Evolutionary conservation across 2,888 invertebrate species (phyloP).

Genomic region (Nomada fucata): DNA sequence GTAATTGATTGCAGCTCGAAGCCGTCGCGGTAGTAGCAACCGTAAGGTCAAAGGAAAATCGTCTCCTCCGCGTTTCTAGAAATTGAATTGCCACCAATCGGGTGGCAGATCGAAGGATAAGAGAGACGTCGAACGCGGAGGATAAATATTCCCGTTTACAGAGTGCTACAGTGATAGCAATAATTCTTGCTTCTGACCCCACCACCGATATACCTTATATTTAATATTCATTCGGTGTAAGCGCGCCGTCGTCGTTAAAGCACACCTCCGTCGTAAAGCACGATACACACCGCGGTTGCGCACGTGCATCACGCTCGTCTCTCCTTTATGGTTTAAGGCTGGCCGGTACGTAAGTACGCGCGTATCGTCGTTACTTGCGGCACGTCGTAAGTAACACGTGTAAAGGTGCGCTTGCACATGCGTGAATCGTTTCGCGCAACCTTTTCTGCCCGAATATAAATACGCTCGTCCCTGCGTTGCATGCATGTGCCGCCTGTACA

Average conservation of each 20-base stretch:
- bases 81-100: background rate
- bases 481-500: no score
- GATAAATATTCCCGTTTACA: constrained; percentile 40
- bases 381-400: constrained; percentile 73
- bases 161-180: constrained; percentile 37
- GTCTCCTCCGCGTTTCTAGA: background rate
- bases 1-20: constrained; percentile 34
- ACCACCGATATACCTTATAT: constrained; percentile 65
- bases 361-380: constrained; percentile 65
- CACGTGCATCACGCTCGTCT: constrained; percentile 50
- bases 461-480: constrained; percentile 4
- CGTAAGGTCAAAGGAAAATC: no score
- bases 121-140: constrained; percentile 3
- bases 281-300: constrained; percentile 43
- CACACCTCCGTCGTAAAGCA: constrained; percentile 64
- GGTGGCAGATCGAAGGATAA: background rate
- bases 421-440: constrained; percentile 56
- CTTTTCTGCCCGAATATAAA: constrained; percentile 61
- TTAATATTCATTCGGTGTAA: constrained; percentile 65
- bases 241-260: constrained; percentile 61
- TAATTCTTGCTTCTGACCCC: constrained; percentile 31
- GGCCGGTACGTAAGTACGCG: constrained; percentile 26
- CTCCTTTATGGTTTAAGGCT: constrained; percentile 32
- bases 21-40: background rate
- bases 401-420: constrained; percentile 61